Evolutionary conservation across 2,888 invertebrate genomes (phyloP).

Genomic region (Harpalus rubripes): DNA sequence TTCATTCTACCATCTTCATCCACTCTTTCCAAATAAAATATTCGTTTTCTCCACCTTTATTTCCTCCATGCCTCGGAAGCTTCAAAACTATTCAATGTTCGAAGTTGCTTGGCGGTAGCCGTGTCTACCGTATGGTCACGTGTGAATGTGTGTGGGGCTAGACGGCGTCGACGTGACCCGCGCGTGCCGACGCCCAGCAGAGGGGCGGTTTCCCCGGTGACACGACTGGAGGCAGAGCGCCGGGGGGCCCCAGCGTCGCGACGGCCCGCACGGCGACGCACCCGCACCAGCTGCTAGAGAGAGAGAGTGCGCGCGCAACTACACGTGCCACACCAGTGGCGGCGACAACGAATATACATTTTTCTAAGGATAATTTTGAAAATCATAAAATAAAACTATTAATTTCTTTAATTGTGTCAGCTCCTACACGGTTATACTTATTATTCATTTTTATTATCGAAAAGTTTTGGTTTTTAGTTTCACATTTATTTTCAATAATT

Average conservation of each 20-base stretch:
- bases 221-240: conserved; percentile 64
- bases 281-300: conserved; percentile 39
- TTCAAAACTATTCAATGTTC: background rate
- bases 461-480: no score
- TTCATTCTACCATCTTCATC: no score
- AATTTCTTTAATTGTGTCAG: no score
- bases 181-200: background rate
- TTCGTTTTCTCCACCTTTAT: background rate
- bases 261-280: conserved; percentile 30
- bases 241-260: conserved; percentile 59
- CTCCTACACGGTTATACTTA: no score
- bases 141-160: conserved; percentile 70
- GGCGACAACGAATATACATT: background rate
- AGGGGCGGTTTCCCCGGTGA: conserved; percentile 67
- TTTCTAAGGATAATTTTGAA: background rate
- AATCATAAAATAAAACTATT: background rate
- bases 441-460: no score
- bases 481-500: no score
- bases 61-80: background rate
- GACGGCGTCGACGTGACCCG: conserved; percentile 35
- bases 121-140: conserved; percentile 73
- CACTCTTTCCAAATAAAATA: no score
- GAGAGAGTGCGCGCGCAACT: conserved; percentile 73
- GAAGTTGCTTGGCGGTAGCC: conserved; percentile 70
- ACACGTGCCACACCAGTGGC: conserved; percentile 73